Conservation (phyloP, 1,140 invertebrate genomes). For the Drosophila tristis region DNA sequence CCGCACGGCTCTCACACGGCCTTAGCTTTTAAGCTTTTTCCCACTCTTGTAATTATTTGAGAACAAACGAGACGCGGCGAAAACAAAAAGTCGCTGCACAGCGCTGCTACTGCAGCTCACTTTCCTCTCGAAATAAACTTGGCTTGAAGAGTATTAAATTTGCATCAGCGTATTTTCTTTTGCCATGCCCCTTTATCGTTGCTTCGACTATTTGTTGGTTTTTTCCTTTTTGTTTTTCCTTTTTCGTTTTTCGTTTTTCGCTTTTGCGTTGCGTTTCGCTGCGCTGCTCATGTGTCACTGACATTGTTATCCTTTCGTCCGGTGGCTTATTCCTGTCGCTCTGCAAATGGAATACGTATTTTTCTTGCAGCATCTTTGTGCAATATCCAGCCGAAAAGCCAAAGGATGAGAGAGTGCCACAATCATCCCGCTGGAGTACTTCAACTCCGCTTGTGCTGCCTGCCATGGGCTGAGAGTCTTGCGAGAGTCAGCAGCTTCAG, state of each 20-base stretch:
- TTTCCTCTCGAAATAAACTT: no score
- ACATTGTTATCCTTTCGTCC: constrained; percentile 77
- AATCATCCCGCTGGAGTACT: constrained; percentile 6
- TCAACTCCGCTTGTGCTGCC: constrained; percentile 9
- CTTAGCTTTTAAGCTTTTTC: no score
- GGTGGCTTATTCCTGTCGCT: constrained; percentile 67
- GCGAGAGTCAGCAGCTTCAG: no score
- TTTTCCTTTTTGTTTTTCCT: not conserved
- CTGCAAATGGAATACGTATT: constrained; percentile 65
- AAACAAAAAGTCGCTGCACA: no score
- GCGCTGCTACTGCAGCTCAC: no score
- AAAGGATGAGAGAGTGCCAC: constrained; percentile 35
- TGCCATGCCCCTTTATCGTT: not conserved
- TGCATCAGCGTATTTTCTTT: not conserved
- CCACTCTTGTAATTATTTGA: no score
- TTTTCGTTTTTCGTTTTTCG: not conserved
- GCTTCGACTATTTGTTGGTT: not conserved
- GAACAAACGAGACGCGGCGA: no score
- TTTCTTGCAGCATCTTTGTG: constrained; percentile 22
- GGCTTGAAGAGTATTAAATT: no score
- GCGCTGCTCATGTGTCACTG: constrained; percentile 61
- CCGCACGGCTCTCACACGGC: no score
- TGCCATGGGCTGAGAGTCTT: no score
- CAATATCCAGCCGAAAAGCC: constrained; percentile 31
- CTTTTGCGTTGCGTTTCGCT: constrained; percentile 20